Evolutionary conservation across 2,797 vertebrate species (phyloP).

Genomic region (Myotis myotis): DNA sequence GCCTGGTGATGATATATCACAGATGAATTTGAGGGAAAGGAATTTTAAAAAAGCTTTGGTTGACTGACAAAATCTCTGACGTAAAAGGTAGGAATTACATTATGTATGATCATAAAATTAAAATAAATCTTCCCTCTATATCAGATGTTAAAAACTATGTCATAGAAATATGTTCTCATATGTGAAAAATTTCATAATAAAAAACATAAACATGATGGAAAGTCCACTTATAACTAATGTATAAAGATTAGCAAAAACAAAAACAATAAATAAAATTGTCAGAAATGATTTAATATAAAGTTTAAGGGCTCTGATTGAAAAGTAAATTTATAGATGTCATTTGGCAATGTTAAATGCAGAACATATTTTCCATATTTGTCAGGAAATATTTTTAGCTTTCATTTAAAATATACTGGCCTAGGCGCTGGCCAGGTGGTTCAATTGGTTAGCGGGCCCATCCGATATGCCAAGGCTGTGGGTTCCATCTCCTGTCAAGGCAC

Average conservation of each 20-base stretch:
- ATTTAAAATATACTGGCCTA: background rate
- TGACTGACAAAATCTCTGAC: background rate
- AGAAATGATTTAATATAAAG: conserved; percentile 6
- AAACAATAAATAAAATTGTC: background rate
- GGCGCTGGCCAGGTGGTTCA: too few species aligned
- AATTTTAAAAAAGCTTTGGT: conserved; percentile 11
- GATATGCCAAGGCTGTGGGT: too few species aligned
- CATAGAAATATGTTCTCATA: background rate
- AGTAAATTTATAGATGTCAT: background rate
- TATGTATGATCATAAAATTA: background rate
- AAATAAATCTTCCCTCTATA: background rate
- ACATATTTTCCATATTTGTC: conserved; percentile 5
- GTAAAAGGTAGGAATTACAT: conserved; percentile 8
- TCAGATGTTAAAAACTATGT: background rate
- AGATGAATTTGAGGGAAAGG: background rate
- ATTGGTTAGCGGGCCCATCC: too few species aligned
- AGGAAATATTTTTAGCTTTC: background rate
- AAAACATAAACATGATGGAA: background rate
- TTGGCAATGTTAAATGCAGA: background rate
- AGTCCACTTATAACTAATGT: background rate
- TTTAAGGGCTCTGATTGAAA: background rate
- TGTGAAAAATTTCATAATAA: conserved; percentile 15
- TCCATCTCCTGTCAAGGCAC: too few species aligned
- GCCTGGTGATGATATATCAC: background rate
- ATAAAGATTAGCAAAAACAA: background rate